A percentile compares a stretch with the other conserved stretches of the same genome.
Conservation (phyloP, 2,888 invertebrate genomes). For the Fragum whitleyi region DNA sequence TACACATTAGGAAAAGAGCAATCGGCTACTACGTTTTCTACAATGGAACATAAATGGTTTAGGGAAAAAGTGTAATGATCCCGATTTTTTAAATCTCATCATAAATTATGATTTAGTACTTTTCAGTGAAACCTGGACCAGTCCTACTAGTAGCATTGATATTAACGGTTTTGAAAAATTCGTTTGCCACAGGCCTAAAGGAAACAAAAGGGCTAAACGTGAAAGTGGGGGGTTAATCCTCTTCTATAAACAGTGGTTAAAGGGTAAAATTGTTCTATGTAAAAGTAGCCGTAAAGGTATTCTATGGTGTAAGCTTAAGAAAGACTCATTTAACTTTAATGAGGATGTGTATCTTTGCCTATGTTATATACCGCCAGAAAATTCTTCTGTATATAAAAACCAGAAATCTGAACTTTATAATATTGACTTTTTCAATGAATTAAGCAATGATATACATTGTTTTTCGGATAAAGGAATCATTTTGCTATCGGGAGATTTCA, state of each 20-base stretch:
- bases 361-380: conserved; percentile 27
- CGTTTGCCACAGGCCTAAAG: conserved; percentile 21
- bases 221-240: conserved; percentile 8
- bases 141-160: neutral
- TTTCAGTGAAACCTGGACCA: neutral
- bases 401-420: neutral
- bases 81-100: neutral
- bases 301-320: conserved; percentile 12
- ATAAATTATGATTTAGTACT: neutral
- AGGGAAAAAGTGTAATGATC: neutral
- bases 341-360: conserved; percentile 8
- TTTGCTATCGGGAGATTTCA: conserved; percentile 3
- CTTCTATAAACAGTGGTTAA: conserved; percentile 4
- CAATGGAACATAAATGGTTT: neutral
- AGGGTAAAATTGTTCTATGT: conserved; percentile 1
- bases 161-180: conserved; percentile 8
- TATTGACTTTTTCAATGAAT: conserved; percentile 4
- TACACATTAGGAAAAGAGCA: no score
- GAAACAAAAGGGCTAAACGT: conserved; percentile 19
- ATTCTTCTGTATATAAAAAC: conserved; percentile 10
- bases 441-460: no score
- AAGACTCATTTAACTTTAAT: neutral
- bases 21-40: neutral
- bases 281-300: conserved; percentile 12
- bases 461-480: neutral